These are phyloP conservation scores for Limnephilus auricula DNA, from an alignment of 2,888 invertebrate species.

Conservation along the genomic window DNA sequence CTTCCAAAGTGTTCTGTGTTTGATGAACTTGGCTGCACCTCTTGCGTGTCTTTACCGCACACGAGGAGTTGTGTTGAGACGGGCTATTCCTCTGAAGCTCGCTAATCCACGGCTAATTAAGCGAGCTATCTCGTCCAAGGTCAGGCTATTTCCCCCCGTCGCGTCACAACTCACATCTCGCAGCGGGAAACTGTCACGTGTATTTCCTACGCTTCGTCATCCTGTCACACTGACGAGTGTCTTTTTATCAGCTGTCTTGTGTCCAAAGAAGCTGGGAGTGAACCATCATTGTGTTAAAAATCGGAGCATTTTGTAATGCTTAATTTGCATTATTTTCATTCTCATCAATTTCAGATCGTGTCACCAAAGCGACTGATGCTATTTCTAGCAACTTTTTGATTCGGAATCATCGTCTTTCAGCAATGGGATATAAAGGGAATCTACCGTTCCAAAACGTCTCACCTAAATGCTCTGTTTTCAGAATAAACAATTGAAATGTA, in stretches of 20 bases:
- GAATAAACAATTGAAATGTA: not conserved
- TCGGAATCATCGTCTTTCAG: not conserved
- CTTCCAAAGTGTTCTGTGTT: not conserved
- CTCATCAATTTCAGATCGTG: not conserved
- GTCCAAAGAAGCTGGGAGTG: not conserved
- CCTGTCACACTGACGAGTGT: constrained; percentile 10
- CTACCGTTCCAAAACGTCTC: too few species aligned
- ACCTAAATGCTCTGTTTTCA: too few species aligned
- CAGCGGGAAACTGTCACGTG: not conserved
- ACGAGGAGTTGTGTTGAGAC: not conserved
- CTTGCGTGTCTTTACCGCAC: not conserved
- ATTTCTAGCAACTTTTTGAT: not conserved
- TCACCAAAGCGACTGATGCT: not conserved
- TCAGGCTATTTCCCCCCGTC: constrained; percentile 21
- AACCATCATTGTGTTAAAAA: not conserved
- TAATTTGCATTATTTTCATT: too few species aligned
- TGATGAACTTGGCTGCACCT: not conserved
- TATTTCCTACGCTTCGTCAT: constrained; percentile 18
- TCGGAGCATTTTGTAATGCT: not conserved
- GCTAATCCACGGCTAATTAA: constrained; percentile 29
- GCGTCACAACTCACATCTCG: not conserved
- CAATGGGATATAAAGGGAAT: not conserved
- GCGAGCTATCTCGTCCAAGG: constrained; percentile 16
- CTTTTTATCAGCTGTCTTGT: not conserved
- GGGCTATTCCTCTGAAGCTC: not conserved